Base-by-base conservation (phyloP, 2,113 vertebrate species). In the Pterocles gutturalis region DNA sequence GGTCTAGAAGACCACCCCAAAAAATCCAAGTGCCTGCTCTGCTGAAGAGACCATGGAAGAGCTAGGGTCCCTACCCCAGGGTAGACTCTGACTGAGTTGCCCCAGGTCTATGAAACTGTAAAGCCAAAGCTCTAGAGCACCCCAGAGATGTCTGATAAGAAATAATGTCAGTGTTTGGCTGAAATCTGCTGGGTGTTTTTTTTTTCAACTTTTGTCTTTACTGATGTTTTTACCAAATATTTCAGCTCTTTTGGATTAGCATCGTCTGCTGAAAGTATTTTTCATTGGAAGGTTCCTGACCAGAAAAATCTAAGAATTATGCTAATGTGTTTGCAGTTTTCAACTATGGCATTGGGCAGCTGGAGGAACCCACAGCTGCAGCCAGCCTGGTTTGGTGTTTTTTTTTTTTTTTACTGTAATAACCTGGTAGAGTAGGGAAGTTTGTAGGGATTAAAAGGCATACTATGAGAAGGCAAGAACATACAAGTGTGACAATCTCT, bases 11-110 rank as follows among this genome's bases (percentile, higher is more conserved):
- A 46, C 51, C 38, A 64, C 33, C n/a, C 51, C 55, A 64, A 73
- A 75, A 62, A 36, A 45, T 25, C 18, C 16, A 25, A 61, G 16
- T 53, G 25, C 45, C 6, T 0, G 0, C 13, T 18, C 25, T 75
- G 46, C 60, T 78, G 36, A 81, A 34, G 46, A 69, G 19, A n/a
- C 4, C 8, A 5, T 78, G 72, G 54, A 72, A 69, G 11, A 67
- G 13, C 12, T 69, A 31, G 12, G 5, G 13, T 54, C 17, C 38
- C 36, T 61, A 17, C 38, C 28, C 21, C 43, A 58, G 13, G 16
- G 43, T n/a, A 86, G 8, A 13, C 33, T 71, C 15, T 34, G 25
- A 20, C 34, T 1, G 3, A 79, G 31, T 6, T 69, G 31, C 9
- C 17, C 41, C 22, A 61, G n/a, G 5, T 61, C 48, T 84, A 1